Evolutionary conservation across 2,113 vertebrate genomes (phyloP), one percentile per base, ranked within the genome.

Genomic region (Pyrgilauda ruficollis): DNA sequence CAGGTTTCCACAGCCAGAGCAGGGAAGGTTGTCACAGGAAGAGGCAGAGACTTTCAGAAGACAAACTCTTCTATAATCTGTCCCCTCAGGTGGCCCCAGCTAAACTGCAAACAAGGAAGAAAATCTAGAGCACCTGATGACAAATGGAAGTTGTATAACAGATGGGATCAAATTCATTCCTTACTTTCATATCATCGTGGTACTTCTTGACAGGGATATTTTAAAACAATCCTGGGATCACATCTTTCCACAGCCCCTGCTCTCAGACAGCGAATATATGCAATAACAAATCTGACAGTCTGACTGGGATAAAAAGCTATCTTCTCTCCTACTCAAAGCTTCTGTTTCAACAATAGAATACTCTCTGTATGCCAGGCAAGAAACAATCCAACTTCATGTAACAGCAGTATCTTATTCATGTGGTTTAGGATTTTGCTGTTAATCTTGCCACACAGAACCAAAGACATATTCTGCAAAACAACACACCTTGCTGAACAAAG

Each of bases 61-160:
- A 89, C 63, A 62, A 61, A 58, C 52, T 81, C 70, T 78, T 67
- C 81, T 81, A 31, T 41, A 92, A 93, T 58, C 80, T 15, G 3
- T 68, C 69, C 82, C 87, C 77, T 89, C 94, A 89, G 62, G 81
- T 75, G 70, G 87, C 91, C 81, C 43, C 89, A 93, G 74, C 41
- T 84, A 64, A 87, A 94, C 74, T 49, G 66, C 87, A 92, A 89
- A 90, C 80, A 92, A 75, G 31, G 61, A 84, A 84, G 77, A 96
- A 89, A 95, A 94, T 84, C 73, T 91, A 44, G 89, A 96, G 77
- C 84, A 95, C 86, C 93, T 94, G 66, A 93, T 2, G 5, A 91
- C 76, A 87, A 91, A 83, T 31, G 39, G 64, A 89, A 89, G 56
- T 75, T 72, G 74, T 62, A 0, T 70, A 94, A 92, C 77, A 68